Percentiles rank a stretch among this genome's conserved stretches.
phyloP scores from a whole-genome alignment of 2,888 invertebrate genomes.

The Acanthosoma haemorrhoidale region DNA sequence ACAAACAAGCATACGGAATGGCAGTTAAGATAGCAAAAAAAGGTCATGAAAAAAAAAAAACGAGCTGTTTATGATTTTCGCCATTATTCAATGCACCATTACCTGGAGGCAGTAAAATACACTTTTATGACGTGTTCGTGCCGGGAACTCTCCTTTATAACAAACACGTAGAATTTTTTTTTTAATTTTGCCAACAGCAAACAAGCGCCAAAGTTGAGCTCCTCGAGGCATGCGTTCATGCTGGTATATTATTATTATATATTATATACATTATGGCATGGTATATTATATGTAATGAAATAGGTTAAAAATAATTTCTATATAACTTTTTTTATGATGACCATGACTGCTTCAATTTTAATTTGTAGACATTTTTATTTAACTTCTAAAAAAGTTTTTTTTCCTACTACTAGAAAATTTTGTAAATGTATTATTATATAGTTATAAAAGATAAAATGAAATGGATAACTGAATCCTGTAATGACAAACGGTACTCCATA shows the following conservation, averaged over 20 bases:
- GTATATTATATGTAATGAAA: too few species aligned
- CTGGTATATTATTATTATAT: neutral
- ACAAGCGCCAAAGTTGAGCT: neutral
- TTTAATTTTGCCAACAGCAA: neutral
- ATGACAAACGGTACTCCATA: too few species aligned
- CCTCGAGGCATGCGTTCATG: neutral
- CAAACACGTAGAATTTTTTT: neutral
- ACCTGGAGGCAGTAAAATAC: neutral
- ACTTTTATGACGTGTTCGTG: neutral
- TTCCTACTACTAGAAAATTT: too few species aligned
- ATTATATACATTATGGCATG: too few species aligned
- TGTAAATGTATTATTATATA: too few species aligned
- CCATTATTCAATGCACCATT: neutral
- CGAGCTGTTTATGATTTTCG: neutral
- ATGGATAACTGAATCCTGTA: too few species aligned
- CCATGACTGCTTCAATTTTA: too few species aligned
- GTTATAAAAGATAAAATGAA: too few species aligned
- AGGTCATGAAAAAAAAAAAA: neutral
- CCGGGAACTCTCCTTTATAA: neutral
- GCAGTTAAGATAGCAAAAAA: neutral
- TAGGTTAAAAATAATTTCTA: too few species aligned
- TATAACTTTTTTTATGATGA: too few species aligned
- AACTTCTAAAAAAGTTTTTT: too few species aligned
- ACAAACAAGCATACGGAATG: neutral
- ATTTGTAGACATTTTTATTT: too few species aligned